Conservation (phyloP, 2,113 vertebrate species). For the Henicopernis longicauda region DNA sequence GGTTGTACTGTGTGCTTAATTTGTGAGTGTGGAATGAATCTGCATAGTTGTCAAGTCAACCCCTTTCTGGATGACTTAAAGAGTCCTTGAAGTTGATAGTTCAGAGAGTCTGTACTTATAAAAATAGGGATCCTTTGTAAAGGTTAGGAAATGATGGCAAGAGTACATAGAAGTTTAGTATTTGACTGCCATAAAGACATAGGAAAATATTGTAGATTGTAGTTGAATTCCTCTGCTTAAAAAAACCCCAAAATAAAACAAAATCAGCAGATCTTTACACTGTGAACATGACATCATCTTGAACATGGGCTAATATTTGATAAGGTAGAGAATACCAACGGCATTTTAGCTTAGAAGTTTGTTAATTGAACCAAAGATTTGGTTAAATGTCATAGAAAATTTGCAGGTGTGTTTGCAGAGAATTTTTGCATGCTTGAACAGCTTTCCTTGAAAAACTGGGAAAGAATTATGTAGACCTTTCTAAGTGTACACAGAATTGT, state of each 20-base stretch:
- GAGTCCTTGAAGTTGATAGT: background rate
- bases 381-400: background rate
- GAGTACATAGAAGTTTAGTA: background rate
- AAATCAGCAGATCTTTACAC: background rate
- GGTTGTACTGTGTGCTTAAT: background rate
- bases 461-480: background rate
- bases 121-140: background rate
- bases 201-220: background rate
- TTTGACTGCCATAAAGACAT: background rate
- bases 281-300: background rate
- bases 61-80: background rate
- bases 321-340: background rate
- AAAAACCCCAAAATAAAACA: background rate
- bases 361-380: background rate
- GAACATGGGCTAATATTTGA: background rate
- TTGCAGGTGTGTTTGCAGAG: background rate
- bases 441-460: background rate
- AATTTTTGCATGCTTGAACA: background rate
- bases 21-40: background rate
- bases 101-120: background rate
- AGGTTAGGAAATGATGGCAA: background rate
- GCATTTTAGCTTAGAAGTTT: background rate
- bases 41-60: background rate
- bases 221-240: background rate
- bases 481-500: background rate